A percentile compares a stretch with the other conserved stretches of the same genome.
Conservation (phyloP, 2,888 invertebrate genomes). For the Cyclophora punctaria region DNA sequence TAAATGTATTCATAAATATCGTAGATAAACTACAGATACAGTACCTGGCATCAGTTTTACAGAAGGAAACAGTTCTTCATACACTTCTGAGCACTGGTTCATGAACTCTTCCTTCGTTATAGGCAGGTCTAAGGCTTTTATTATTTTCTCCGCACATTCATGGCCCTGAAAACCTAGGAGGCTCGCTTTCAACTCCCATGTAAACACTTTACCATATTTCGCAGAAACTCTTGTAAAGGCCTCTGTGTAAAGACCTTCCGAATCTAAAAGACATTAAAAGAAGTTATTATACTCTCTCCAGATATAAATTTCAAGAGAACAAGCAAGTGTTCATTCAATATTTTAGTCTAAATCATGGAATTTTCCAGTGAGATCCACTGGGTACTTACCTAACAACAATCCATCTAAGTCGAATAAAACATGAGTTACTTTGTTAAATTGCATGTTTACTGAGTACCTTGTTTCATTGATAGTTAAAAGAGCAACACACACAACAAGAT, state of each 20-base stretch:
- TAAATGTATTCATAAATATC: no score
- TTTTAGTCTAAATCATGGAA: no score
- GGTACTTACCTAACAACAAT: slow-evolving; percentile 65
- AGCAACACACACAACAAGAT: no score
- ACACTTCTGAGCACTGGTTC: slow-evolving; percentile 65
- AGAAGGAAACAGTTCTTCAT: slow-evolving; percentile 74
- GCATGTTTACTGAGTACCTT: slow-evolving; percentile 27
- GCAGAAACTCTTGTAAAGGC: slow-evolving; percentile 79
- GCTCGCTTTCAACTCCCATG: slow-evolving; percentile 84
- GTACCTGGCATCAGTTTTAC: slow-evolving; percentile 82
- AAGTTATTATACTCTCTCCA: no score
- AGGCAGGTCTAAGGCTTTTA: slow-evolving; percentile 76
- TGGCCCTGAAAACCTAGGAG: slow-evolving; percentile 80
- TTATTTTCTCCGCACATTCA: slow-evolving; percentile 77
- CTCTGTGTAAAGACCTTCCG: slow-evolving; percentile 84
- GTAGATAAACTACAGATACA: slow-evolving; percentile 19
- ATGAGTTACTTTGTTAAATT: slow-evolving; percentile 68
- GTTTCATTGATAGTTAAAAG: no score
- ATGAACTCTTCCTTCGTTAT: slow-evolving; percentile 79
- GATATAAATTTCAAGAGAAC: no score
- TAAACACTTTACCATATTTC: slow-evolving; percentile 82
- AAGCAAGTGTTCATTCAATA: no score
- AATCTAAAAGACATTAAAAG: slow-evolving; percentile 75
- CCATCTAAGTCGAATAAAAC: slow-evolving; percentile 78
- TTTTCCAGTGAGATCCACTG: no score